phyloP scores from a whole-genome alignment of 2,888 invertebrate genomes.

The Sphinx pinastri region DNA sequence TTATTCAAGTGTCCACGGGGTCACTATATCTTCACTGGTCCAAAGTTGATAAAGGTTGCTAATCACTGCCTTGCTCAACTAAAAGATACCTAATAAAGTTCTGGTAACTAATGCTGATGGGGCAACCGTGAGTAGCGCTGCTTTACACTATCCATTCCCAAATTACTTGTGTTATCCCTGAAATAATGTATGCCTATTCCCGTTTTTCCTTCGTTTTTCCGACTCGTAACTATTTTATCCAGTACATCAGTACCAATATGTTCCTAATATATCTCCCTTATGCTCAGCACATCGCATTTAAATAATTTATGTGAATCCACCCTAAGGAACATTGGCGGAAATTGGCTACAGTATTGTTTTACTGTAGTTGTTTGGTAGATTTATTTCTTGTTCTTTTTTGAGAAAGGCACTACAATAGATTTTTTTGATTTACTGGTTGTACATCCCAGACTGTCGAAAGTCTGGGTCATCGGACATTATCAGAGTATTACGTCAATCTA shows the following conservation, averaged over 20 bases:
- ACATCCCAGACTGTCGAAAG: too few species aligned
- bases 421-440: too few species aligned
- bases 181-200: not conserved
- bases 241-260: not conserved
- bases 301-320: not conserved
- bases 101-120: too few species aligned
- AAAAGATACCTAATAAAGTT: too few species aligned
- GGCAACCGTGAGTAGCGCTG: not conserved
- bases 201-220: not conserved
- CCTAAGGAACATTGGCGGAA: not conserved
- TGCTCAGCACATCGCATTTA: conserved; percentile 5
- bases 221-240: not conserved
- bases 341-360: not conserved
- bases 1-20: too few species aligned
- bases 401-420: too few species aligned
- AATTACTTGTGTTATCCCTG: not conserved
- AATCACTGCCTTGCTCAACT: too few species aligned
- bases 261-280: not conserved
- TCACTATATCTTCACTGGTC: too few species aligned
- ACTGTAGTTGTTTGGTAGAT: not conserved
- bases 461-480: too few species aligned
- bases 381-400: not conserved
- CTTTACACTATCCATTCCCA: not conserved
- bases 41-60: too few species aligned
- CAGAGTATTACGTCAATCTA: too few species aligned